Conservation (phyloP, 2,113 vertebrate species). For the Tyto alba region DNA sequence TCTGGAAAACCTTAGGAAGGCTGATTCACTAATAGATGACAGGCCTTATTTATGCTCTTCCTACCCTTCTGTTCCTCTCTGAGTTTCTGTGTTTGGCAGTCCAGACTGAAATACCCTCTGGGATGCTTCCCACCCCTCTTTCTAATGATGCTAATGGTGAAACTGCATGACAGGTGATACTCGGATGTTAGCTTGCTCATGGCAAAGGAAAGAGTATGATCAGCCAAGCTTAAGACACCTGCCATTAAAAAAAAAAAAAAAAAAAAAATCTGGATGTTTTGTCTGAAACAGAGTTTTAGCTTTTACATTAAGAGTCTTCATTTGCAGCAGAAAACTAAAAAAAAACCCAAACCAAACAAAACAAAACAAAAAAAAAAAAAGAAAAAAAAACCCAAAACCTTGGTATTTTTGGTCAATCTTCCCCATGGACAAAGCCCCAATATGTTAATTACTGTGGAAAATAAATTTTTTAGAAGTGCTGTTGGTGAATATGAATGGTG, state of each 20-base stretch:
- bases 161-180: background rate
- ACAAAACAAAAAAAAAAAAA: rapidly evolving
- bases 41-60: background rate
- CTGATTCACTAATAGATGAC: background rate
- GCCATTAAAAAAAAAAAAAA: background rate
- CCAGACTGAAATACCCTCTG: background rate
- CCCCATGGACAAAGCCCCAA: rapidly evolving
- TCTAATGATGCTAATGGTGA: background rate
- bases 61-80: background rate
- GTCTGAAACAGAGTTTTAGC: background rate
- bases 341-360: too few relatives aligned
- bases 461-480: background rate
- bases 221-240: background rate
- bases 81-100: background rate
- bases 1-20: background rate
- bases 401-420: background rate
- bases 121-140: background rate
- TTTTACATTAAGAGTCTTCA: background rate
- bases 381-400: too few relatives aligned
- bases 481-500: background rate
- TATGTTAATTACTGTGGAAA: background rate
- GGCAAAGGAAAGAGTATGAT: background rate
- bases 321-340: background rate
- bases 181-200: background rate
- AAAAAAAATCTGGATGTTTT: background rate